These are phyloP conservation scores for Grantiella picta DNA, from an alignment of 2,113 vertebrate genomes.

Conservation along the genomic window DNA sequence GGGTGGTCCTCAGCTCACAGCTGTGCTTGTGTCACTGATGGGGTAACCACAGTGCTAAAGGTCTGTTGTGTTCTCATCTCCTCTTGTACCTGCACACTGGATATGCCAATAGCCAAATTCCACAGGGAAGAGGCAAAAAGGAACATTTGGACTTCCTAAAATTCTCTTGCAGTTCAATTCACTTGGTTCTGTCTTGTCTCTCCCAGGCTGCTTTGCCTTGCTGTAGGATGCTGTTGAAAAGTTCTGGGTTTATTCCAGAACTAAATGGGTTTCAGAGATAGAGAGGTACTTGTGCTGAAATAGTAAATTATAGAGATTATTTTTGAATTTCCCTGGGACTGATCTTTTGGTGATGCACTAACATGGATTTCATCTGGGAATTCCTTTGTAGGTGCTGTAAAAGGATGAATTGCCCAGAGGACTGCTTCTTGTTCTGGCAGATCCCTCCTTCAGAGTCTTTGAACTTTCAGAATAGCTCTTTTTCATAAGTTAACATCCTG, in stretches of 20 bases:
- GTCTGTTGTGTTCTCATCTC: neutral
- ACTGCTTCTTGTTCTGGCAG: neutral
- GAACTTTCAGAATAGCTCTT: neutral
- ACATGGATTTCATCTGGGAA: neutral
- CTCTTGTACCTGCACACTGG: neutral
- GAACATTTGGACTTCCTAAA: neutral
- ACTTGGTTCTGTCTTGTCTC: neutral
- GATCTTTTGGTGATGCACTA: neutral
- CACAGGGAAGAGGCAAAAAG: neutral
- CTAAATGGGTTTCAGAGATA: neutral
- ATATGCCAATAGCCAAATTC: neutral
- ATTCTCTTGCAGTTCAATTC: neutral
- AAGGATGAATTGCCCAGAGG: neutral
- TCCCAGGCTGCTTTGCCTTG: neutral
- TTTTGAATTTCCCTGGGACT: neutral
- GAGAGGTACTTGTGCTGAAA: neutral
- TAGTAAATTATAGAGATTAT: neutral
- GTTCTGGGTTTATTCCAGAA: neutral
- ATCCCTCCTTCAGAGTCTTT: neutral
- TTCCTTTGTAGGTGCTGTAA: neutral
- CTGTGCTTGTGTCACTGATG: neutral
- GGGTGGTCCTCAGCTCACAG: neutral
- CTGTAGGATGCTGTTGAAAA: neutral
- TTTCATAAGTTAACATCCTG: neutral
- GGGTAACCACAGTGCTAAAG: neutral